Base-by-base conservation (phyloP, 2,888 invertebrate genomes). In the Celastrina argiolus region DNA sequence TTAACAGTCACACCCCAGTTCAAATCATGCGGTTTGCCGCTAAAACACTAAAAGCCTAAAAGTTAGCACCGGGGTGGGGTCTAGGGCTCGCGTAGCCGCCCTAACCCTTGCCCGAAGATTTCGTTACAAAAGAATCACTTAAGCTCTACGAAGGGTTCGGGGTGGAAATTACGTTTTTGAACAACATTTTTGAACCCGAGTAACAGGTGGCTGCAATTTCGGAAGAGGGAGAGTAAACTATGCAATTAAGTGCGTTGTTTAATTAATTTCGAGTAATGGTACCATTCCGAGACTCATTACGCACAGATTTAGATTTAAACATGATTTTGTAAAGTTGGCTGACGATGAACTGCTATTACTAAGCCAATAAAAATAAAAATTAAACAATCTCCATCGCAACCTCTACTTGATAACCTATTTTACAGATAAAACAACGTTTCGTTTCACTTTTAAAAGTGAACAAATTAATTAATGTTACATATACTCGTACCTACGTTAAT, bases 41-140 rank as follows among this genome's bases (percentile, higher is more conserved):
- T 59, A 59, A 61, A 61, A 39, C 61, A 61, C 61, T 61, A 61
- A 61, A 61, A 61, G 61, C 61, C 61, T 61, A 61, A 61, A 61
- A 61, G 39, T 39, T 61, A 18, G 36, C 61, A 18, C 39, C 39
- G 39, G 61, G 36, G 36, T 61, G 6, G 36, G 12, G 61, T 18
- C 14, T 59, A 34, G 16, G 16, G 34, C 36, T 18, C 36, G n/a
- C 7, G 36, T 61, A 26, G 26, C 51, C 51, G 22, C 51, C 51
- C 36, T 61, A n/a, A 31, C 58, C 58, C 34, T 59, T 34, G n/a
- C 31, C 59, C 61, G 22, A 39, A 39, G 61, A 61, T 61, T 61
- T 61, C 36, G 61, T 61, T 61, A 61, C 36, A 61, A 61, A 61
- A 61, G 61, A 61, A 61, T 61, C 61, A 61, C 36, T 61, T 14